Evolutionary conservation across 1,140 invertebrate genomes (phyloP).

Genomic region (Leptinotarsa lineolata): DNA sequence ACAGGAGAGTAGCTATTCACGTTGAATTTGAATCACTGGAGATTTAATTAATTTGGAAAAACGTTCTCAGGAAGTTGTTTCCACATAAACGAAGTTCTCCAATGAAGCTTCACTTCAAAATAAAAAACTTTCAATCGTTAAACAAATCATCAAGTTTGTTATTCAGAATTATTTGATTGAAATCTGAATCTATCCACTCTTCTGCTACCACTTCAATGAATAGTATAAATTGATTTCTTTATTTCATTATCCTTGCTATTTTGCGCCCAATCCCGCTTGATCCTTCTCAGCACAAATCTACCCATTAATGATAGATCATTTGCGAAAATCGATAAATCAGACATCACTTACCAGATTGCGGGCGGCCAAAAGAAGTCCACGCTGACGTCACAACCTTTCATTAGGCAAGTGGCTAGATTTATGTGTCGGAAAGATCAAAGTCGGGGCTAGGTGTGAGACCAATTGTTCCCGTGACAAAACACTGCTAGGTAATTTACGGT

Average conservation of each 20-base stretch:
- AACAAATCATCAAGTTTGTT: too few species aligned
- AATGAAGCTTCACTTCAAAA: too few species aligned
- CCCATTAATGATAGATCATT: background rate
- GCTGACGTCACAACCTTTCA: conserved; percentile 53
- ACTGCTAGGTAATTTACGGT: conserved; percentile 57
- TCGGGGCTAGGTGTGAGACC: conserved; percentile 56
- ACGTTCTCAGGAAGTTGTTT: too few species aligned
- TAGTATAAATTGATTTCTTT: background rate
- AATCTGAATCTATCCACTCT: too few species aligned
- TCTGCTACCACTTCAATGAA: background rate
- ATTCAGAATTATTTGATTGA: too few species aligned
- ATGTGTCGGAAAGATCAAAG: conserved; percentile 56
- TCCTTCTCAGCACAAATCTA: background rate
- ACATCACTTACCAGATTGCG: conserved; percentile 39
- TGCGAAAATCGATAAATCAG: conserved; percentile 40
- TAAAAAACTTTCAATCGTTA: too few species aligned
- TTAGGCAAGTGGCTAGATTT: conserved; percentile 58
- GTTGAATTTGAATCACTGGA: too few species aligned
- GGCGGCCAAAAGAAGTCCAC: conserved; percentile 34
- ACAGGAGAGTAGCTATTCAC: too few species aligned
- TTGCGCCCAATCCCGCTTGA: background rate
- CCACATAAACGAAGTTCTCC: too few species aligned
- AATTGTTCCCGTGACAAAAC: conserved; percentile 59
- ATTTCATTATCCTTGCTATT: background rate
- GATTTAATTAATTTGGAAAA: too few species aligned